A percentile compares a stretch with the other conserved stretches of the same genome.
Conservation (phyloP, 2,113 vertebrate genomes). For the Baryphthengus martii region DNA sequence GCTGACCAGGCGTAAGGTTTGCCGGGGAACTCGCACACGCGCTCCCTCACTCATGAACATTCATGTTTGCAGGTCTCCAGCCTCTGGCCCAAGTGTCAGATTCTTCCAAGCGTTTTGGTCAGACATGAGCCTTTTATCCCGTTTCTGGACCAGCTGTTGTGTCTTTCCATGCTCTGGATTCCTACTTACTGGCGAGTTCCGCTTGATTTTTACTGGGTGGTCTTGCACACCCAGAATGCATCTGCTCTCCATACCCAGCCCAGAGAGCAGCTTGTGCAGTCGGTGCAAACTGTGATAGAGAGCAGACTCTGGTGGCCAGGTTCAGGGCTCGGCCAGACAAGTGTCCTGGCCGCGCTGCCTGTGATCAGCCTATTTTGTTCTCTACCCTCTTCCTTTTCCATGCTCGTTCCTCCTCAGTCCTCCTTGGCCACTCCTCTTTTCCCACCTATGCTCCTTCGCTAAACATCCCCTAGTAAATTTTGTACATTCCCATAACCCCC, state of each 20-base stretch:
- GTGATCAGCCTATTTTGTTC: too few relatives aligned
- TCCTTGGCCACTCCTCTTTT: too few relatives aligned
- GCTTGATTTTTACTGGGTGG: neutral
- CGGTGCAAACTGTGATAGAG: neutral
- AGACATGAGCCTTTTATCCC: neutral
- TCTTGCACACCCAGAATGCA: neutral
- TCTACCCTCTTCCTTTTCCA: too few relatives aligned
- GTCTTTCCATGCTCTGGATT: neutral
- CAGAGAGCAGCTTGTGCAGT: neutral
- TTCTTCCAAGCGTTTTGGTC: neutral
- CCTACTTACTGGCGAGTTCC: neutral
- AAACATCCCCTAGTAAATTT: too few relatives aligned
- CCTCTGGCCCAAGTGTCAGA: neutral
- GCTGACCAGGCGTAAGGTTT: neutral
- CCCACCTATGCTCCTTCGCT: too few relatives aligned
- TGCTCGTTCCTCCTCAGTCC: too few relatives aligned
- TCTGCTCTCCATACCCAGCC: neutral
- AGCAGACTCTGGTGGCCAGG: neutral
- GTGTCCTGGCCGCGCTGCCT: too few relatives aligned
- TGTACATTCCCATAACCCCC: too few relatives aligned
- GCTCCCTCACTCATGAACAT: neutral
- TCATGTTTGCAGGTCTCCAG: neutral
- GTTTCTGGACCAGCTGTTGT: neutral
- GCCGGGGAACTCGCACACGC: accelerated
- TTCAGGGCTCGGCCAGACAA: neutral